These are phyloP conservation scores for Pteruthius melanotis DNA, from an alignment of 2,113 vertebrate genomes.

Conservation along the genomic window DNA sequence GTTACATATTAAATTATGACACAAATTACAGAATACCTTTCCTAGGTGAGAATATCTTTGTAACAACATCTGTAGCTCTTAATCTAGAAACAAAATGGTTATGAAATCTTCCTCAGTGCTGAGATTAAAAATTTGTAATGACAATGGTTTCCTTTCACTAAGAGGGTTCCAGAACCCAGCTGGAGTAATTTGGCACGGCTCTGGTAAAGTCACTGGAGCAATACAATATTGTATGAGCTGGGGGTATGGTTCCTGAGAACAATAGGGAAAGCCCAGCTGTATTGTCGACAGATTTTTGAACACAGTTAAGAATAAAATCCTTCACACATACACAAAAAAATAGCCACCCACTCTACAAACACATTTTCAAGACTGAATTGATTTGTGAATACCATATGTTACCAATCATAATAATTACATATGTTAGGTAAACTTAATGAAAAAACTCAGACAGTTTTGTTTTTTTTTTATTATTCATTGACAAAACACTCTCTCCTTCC, in stretches of 20 bases:
- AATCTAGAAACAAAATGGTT: background rate
- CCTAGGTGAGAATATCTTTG: background rate
- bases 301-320: background rate
- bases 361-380: background rate
- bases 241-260: background rate
- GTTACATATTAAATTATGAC: background rate
- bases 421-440: slow-evolving; percentile 16
- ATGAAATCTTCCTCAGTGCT: background rate
- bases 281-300: background rate
- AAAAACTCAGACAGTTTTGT: background rate
- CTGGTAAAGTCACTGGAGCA: background rate
- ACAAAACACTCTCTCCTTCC: background rate
- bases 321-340: slow-evolving; percentile 2
- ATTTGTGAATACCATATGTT: slow-evolving; percentile 9
- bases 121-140: background rate
- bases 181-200: background rate
- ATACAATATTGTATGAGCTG: background rate
- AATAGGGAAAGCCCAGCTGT: background rate
- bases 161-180: background rate
- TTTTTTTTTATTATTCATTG: background rate
- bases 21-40: background rate
- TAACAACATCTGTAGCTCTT: background rate
- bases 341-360: background rate
- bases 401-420: slow-evolving; percentile 20
- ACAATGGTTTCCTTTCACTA: background rate